A percentile compares a stretch with the other conserved stretches of the same genome.
Evolutionary conservation across 2,797 vertebrate species (phyloP).

Genomic region (Sebastes vulpes): DNA sequence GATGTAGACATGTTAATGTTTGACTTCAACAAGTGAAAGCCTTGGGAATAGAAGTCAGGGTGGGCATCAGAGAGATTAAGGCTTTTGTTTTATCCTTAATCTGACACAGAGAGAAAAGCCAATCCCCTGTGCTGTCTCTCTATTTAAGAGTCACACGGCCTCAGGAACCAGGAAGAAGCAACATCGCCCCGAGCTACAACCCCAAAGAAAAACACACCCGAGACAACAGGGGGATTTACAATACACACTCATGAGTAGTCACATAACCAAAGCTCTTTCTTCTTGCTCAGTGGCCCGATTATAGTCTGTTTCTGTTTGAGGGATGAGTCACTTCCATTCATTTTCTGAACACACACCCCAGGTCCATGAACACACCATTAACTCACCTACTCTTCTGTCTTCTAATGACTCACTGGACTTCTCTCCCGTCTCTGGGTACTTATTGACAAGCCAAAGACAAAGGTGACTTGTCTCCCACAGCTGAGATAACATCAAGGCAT

Average conservation of each 20-base stretch:
- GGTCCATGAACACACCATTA: slow-evolving; percentile 57
- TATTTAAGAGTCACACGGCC: slow-evolving; percentile 4
- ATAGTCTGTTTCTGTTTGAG: slow-evolving; percentile 70
- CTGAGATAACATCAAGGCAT: slow-evolving; percentile 54
- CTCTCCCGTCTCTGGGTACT: slow-evolving; percentile 30
- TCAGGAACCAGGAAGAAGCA: slow-evolving; percentile 42
- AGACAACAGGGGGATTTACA: slow-evolving; percentile 57
- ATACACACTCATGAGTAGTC: slow-evolving; percentile 60
- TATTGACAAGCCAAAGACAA: slow-evolving; percentile 60
- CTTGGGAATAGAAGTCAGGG: slow-evolving; percentile 12
- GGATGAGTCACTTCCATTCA: slow-evolving; percentile 70
- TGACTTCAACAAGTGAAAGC: slow-evolving; percentile 41
- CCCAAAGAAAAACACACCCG: slow-evolving; percentile 56
- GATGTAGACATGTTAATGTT: slow-evolving; percentile 9
- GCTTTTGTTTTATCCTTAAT: slow-evolving; percentile 53
- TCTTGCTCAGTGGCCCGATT: slow-evolving; percentile 77
- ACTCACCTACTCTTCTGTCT: slow-evolving; percentile 55
- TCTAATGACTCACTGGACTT: slow-evolving; percentile 58
- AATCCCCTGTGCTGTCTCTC: slow-evolving; percentile 21
- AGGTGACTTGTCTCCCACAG: slow-evolving; percentile 53
- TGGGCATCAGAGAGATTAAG: slow-evolving; percentile 31
- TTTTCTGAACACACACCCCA: slow-evolving; percentile 57
- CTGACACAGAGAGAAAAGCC: slow-evolving; percentile 32
- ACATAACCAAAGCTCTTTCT: slow-evolving; percentile 66
- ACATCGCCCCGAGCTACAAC: slow-evolving; percentile 47